Conservation (phyloP, 1,140 invertebrate genomes). For the Magallana ariakensis region DNA sequence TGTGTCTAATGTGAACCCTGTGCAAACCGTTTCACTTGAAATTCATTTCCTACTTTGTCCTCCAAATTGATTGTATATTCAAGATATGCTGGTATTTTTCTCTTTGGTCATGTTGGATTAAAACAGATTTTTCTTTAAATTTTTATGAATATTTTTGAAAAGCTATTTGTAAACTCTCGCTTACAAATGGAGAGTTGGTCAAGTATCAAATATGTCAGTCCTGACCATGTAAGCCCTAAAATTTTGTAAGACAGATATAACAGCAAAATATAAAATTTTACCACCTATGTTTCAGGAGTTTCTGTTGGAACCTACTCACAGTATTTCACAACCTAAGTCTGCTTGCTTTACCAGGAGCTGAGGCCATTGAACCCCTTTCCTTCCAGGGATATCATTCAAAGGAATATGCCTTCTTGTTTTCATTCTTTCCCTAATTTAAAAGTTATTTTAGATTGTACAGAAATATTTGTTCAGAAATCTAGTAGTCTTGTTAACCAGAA, state of each 20-base stretch:
- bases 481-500: constrained; percentile 32
- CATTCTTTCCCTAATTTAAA: constrained; percentile 73
- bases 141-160: too few relatives aligned
- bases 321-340: constrained; percentile 60
- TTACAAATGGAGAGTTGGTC: too few relatives aligned
- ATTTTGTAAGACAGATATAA: constrained; percentile 52
- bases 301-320: too few relatives aligned
- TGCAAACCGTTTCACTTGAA: too few relatives aligned
- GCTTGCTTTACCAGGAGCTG: constrained; percentile 55
- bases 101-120: too few relatives aligned
- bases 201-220: too few relatives aligned
- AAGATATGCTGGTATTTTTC: too few relatives aligned
- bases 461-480: constrained; percentile 77
- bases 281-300: constrained; percentile 51
- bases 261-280: constrained; percentile 50
- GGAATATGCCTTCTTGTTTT: constrained; percentile 63
- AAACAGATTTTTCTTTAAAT: too few relatives aligned
- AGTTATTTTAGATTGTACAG: constrained; percentile 79
- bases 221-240: neutral
- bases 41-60: too few relatives aligned
- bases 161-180: too few relatives aligned
- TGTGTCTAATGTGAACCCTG: too few relatives aligned
- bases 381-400: constrained; percentile 61
- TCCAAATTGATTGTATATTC: too few relatives aligned
- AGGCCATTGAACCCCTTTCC: constrained; percentile 52